Evolutionary conservation across 2,888 invertebrate genomes (phyloP), one percentile per base, ranked within the genome.

Genomic region (Cabera pusaria): DNA sequence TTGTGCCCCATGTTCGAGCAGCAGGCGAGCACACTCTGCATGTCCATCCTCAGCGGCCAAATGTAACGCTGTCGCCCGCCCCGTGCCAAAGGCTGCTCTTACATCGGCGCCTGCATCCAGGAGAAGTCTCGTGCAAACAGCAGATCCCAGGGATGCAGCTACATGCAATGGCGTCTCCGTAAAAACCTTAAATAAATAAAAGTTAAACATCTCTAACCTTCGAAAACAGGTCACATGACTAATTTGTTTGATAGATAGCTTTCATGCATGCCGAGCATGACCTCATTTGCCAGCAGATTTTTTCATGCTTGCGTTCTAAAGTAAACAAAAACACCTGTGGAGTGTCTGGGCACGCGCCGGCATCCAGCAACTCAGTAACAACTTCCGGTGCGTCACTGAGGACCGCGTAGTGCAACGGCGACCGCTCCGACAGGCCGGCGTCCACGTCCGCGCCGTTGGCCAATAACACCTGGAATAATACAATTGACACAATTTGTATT

Each of bases 41-140:
- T 94, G 95, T 3, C 96, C 96, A 57, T 97, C 96, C 65, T 96
- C 96, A 0, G 97, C 95, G 2, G 97, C 96, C 54, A 97, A 82
- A 81, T 97, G 97, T 12, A 98, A 75, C 1, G 97, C 95, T 0
- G 97, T 96, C 31, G 94, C 92, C 59, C 93, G 91, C 9, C 92
- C 92, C 1, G 90, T 67, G 0, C 95, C 95, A 48, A 92, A 89
- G 45, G 94, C 94, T 0, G 95, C 94, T 28, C 93, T 85, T 0
- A 95, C 94, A 59, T 96, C 96, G 0, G 96, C 96, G 9, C 96
- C 96, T 55, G 94, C 91, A 36, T 91, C 92, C 40, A 96, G 83
- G 9, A 97, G 87, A 46, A 97, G 81, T 70, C 93, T 91, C 18
- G 95, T 91, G 69, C 93, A 95, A 21, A 90, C 88, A 1, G 91